Conservation (phyloP, 2,797 vertebrate species). For the Malacoraja senta region DNA sequence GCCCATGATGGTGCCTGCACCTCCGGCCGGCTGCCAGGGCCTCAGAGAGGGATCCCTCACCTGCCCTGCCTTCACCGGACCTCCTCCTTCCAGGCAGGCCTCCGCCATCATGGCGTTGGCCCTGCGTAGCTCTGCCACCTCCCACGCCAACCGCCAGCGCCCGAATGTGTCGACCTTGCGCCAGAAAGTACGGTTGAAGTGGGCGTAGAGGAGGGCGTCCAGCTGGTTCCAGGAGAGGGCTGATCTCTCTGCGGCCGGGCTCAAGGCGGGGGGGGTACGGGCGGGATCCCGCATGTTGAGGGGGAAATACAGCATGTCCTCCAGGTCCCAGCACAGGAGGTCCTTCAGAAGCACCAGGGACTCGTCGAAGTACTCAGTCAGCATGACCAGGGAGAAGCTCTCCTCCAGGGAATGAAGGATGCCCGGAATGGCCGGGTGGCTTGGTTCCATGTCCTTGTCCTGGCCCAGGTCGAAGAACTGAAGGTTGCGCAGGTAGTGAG, state of each 20-base stretch:
- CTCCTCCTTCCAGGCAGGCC: conserved; percentile 84
- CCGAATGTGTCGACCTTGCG: conserved; percentile 77
- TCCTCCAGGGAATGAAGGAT: conserved; percentile 68
- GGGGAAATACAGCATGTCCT: conserved; percentile 90
- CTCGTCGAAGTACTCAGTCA: conserved; percentile 90
- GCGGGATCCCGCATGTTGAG: conserved; percentile 83
- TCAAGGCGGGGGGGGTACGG: conserved; percentile 66
- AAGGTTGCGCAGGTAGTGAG: conserved; percentile 93
- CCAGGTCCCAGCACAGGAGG: conserved; percentile 88
- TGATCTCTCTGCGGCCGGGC: conserved; percentile 67
- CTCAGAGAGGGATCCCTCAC: conserved; percentile 85
- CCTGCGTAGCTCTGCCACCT: conserved; percentile 69
- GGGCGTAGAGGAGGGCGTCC: conserved; percentile 79
- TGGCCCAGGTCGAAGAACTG: conserved; percentile 94
- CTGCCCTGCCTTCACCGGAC: conserved; percentile 71
- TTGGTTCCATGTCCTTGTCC: conserved; percentile 68
- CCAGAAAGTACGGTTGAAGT: conserved; percentile 91
- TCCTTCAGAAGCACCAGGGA: conserved; percentile 89
- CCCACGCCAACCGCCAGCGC: conserved; percentile 66
- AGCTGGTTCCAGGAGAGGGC: conserved; percentile 84
- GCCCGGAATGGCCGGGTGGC: conserved; percentile 66
- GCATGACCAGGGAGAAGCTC: conserved; percentile 84
- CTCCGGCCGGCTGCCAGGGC: conserved; percentile 85
- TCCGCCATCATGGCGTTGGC: conserved; percentile 77
- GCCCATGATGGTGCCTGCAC: conserved; percentile 84